A percentile compares a stretch with the other conserved stretches of the same genome.
Evolutionary conservation across 2,797 vertebrate species (phyloP).

Genomic region (Alca torda): DNA sequence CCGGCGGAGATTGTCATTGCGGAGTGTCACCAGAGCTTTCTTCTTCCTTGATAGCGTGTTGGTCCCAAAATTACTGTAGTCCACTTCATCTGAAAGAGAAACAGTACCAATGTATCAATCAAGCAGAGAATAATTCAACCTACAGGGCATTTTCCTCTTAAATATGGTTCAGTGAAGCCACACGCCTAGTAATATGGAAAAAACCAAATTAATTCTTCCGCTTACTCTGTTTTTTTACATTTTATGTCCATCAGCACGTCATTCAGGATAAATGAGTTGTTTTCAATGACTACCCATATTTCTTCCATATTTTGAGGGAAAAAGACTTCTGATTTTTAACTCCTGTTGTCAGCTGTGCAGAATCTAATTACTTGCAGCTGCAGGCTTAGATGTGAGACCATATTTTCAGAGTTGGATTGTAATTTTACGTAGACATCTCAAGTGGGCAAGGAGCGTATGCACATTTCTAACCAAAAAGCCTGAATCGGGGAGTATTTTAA

Average conservation of each 20-base stretch:
- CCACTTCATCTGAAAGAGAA: constrained; percentile 90
- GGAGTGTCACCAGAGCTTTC: constrained; percentile 88
- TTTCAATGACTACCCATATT: background rate
- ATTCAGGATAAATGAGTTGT: background rate
- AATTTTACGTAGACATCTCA: background rate
- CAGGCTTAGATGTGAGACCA: rapidly evolving
- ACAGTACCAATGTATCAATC: background rate
- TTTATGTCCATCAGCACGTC: background rate
- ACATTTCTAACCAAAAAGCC: background rate
- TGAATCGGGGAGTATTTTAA: background rate
- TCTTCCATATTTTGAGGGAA: background rate
- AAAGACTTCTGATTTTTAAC: background rate
- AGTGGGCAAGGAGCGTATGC: background rate
- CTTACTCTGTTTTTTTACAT: background rate
- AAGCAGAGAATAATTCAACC: background rate
- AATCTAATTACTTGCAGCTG: background rate
- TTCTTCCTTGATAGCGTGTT: constrained; percentile 90
- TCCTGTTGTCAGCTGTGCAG: background rate
- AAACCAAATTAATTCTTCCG: background rate
- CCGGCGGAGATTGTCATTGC: constrained; percentile 89
- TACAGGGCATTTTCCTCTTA: background rate
- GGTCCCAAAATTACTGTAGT: constrained; percentile 89
- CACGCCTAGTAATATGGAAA: background rate
- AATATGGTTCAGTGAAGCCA: background rate
- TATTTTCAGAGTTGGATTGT: background rate